Base-by-base conservation (phyloP, 53 echinoderm and acorn worm genomes). In the Holothuria leucospilota region DNA sequence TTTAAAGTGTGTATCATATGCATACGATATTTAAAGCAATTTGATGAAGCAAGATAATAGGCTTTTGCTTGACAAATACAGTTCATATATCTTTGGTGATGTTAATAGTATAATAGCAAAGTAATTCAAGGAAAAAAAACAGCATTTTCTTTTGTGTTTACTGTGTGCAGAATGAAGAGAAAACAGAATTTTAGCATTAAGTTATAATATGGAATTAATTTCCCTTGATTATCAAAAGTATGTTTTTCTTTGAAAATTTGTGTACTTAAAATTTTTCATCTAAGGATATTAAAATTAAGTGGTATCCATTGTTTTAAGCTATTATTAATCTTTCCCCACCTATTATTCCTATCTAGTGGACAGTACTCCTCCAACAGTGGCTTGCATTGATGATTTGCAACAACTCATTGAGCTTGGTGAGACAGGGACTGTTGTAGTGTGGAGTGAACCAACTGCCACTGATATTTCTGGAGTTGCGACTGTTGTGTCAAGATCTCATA, bases 391-490 rank as follows among this genome's bases (percentile, higher is more conserved):
- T 41, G 84, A 87, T 71, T 62, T 93, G 62, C 69, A 30, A 16
- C 71, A 59, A 58, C 56, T 69, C 39, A 88, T 93, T 21, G 63
- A 87, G 34, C 84, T 90, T 21, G 88, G 88, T 27, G 46, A 66
- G n/a, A 49, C 67, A 2, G 81, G 87, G 6, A 69, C 85, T 16
- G 2, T 53, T 26, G 88, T 87, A 53, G n/a, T 51, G 1, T 93
- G 87, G 90, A 63, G 65, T 18, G 93, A 87, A 39, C 93, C 93
- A 24, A 63, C 87, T 24, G 93, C 90, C 60, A 78, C 81, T 3
- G 93, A 93, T 63, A 85, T 71, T 64, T 93, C 93, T 30, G 90
- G 90, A 25, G 39, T 20, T 20, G 56, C 69, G 20, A 71, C 58
- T 25, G 82, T 82, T 20, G 59, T 84, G 29, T 61, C 25, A 13